Conservation (phyloP, 2,888 invertebrate species). For the Ophioninae sp. region DNA sequence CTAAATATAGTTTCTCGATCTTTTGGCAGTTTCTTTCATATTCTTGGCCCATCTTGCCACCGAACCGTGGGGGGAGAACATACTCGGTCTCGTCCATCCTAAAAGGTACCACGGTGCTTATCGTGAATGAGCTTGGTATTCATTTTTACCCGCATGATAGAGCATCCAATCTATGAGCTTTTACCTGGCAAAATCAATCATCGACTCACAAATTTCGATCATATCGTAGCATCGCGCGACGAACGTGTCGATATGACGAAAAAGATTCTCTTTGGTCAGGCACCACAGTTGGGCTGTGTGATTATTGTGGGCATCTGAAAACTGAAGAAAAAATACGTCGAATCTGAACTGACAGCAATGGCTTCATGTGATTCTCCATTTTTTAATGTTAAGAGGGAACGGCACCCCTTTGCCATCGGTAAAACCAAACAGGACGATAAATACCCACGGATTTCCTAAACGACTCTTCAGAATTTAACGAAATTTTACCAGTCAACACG, state of each 20-base stretch:
- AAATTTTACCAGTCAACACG: too few relatives aligned
- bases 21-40: conserved; percentile 86
- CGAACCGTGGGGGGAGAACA: conserved; percentile 88
- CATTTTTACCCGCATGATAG: background rate
- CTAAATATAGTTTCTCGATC: conserved; percentile 89
- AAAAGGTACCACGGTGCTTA: background rate
- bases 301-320: conserved; percentile 84
- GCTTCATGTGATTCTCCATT: background rate
- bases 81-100: conserved; percentile 88
- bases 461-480: too few relatives aligned
- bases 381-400: too few relatives aligned
- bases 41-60: conserved; percentile 87
- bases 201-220: conserved; percentile 93
- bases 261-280: conserved; percentile 89
- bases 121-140: background rate
- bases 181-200: conserved; percentile 92
- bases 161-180: background rate
- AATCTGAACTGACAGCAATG: background rate
- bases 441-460: too few relatives aligned
- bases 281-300: conserved; percentile 85
- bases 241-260: conserved; percentile 93
- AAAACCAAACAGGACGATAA: too few relatives aligned
- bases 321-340: conserved; percentile 76
- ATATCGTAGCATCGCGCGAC: conserved; percentile 92
- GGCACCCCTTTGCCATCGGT: too few relatives aligned